A percentile compares a stretch with the other conserved stretches of the same genome.
These are phyloP conservation scores for Babylonia areolata DNA, from an alignment of 1,140 invertebrate genomes.

Conservation along the genomic window DNA sequence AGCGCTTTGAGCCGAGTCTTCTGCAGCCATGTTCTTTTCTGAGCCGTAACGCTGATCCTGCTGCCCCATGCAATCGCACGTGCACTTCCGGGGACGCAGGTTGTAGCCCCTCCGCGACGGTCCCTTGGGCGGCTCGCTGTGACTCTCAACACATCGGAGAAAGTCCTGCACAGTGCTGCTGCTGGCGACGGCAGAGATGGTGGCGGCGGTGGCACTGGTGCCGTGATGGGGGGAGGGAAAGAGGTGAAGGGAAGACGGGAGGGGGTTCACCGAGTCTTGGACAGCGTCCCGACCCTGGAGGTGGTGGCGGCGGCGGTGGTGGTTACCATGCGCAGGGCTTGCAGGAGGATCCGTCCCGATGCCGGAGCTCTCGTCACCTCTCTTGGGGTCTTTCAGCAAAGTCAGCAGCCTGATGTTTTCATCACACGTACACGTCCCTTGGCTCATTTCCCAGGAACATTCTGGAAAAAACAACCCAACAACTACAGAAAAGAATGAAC, in stretches of 20 bases:
- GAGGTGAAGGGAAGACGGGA: not conserved
- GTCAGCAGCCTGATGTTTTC: not conserved
- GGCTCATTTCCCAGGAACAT: not conserved
- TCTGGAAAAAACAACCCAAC: constrained; percentile 12
- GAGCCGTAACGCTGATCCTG: not conserved
- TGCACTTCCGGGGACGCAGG: not conserved
- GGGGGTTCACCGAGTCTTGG: not conserved
- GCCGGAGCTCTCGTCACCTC: not conserved
- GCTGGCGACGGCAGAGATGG: not conserved
- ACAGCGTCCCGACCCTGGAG: not conserved
- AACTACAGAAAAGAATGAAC: no score
- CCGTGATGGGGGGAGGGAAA: no score
- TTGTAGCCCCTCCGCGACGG: not conserved
- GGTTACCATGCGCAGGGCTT: not conserved
- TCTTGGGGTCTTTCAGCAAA: not conserved
- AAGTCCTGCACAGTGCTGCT: not conserved
- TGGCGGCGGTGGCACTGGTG: no score
- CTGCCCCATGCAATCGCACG: not conserved
- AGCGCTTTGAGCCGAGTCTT: not conserved
- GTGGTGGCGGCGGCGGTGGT: no score
- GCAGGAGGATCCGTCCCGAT: not conserved
- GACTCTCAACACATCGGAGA: not conserved
- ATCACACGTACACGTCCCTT: not conserved
- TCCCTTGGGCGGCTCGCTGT: not conserved
- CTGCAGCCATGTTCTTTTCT: not conserved